These are phyloP conservation scores for Palaemon carinicauda DNA, from an alignment of 1,140 invertebrate genomes.

Conservation along the genomic window DNA sequence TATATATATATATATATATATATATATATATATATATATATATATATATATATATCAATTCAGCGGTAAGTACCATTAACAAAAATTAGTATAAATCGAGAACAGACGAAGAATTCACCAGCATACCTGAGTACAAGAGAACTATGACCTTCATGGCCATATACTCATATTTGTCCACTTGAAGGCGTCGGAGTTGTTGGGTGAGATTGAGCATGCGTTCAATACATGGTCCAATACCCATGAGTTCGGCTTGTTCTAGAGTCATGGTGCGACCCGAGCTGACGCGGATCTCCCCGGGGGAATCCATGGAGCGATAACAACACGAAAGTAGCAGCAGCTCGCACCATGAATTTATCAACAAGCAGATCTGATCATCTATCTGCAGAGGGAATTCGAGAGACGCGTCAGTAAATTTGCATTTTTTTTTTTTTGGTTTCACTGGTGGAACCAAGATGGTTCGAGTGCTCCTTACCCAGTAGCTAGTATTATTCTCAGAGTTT, in stretches of 20 bases:
- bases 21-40: too few relatives aligned
- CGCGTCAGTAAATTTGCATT: too few relatives aligned
- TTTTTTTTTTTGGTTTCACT: neutral
- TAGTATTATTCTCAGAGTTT: too few relatives aligned
- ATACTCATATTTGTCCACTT: conserved; percentile 96
- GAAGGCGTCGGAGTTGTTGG: conserved; percentile 85
- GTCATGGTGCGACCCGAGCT: conserved; percentile 68
- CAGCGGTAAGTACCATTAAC: too few relatives aligned
- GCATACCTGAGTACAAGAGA: conserved; percentile 87
- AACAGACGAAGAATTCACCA: too few relatives aligned
- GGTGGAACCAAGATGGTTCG: neutral
- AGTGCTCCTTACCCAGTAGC: too few relatives aligned
- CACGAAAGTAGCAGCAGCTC: conserved; percentile 92
- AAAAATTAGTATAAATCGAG: neutral
- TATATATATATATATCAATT: too few relatives aligned
- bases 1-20: too few relatives aligned
- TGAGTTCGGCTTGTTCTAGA: conserved; percentile 68
- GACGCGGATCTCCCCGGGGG: conserved; percentile 85
- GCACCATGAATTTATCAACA: conserved; percentile 97
- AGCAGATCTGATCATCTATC: conserved; percentile 96
- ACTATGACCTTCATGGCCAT: conserved; percentile 94
- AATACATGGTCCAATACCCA: conserved; percentile 81
- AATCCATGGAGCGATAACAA: conserved; percentile 86
- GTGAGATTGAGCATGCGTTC: conserved; percentile 94
- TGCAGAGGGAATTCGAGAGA: conserved; percentile 65